phyloP scores from a whole-genome alignment of 2,888 invertebrate genomes.

The Congeria kusceri region DNA sequence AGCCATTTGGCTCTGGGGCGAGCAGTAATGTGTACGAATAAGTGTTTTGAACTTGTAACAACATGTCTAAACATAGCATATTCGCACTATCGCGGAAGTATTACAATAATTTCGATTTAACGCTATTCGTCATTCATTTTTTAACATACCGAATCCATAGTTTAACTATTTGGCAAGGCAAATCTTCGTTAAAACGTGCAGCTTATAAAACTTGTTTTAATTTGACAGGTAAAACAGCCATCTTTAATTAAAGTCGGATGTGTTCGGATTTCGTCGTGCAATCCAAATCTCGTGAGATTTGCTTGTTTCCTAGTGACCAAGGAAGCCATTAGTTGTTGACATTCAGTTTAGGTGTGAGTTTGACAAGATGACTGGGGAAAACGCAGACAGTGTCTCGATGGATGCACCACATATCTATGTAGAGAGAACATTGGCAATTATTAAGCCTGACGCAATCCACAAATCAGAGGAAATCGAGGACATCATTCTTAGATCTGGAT shows the following conservation, averaged over 20 bases:
- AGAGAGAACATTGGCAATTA: conserved; percentile 90
- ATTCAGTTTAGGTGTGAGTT: background rate
- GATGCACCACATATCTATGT: conserved; percentile 84
- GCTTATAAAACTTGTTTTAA: background rate
- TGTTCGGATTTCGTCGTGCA: conserved; percentile 18
- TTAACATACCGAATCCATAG: conserved; percentile 43
- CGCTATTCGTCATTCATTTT: background rate
- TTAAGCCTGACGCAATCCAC: conserved; percentile 93
- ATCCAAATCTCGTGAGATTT: conserved; percentile 49
- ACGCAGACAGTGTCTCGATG: conserved; percentile 69
- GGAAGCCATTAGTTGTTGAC: conserved; percentile 53
- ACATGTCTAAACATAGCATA: conserved; percentile 7
- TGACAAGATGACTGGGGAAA: conserved; percentile 75
- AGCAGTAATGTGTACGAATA: background rate
- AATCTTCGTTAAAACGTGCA: background rate
- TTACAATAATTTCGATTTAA: background rate
- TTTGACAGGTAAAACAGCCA: conserved; percentile 29
- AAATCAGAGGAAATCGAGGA: conserved; percentile 91
- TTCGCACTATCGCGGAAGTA: background rate
- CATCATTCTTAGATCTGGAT: conserved; percentile 90
- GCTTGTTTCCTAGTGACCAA: conserved; percentile 60
- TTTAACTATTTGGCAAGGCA: background rate
- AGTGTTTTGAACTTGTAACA: conserved; percentile 1
- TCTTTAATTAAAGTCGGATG: conserved; percentile 46
- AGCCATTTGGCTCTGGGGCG: background rate